phyloP scores from a whole-genome alignment of 1,140 invertebrate genomes.

The Coelopa frigida region DNA sequence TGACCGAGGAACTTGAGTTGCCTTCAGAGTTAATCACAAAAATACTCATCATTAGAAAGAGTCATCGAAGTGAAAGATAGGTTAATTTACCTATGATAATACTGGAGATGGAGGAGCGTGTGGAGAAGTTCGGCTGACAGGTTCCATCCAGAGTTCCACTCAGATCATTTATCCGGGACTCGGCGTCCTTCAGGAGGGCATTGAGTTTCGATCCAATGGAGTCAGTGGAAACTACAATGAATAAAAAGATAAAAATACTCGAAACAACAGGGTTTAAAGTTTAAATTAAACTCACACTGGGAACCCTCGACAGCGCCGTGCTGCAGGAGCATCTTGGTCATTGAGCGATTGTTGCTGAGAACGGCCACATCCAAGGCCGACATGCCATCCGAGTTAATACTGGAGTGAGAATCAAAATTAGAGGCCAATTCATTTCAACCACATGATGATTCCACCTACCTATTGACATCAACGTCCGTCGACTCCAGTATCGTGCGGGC shows the following conservation, averaged over 20 bases:
- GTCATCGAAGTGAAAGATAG: no score
- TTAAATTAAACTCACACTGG: constrained; percentile 63
- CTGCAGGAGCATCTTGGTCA: constrained; percentile 80
- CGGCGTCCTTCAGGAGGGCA: constrained; percentile 70
- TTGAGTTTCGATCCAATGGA: constrained; percentile 65
- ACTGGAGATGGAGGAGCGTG: constrained; percentile 42
- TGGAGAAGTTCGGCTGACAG: constrained; percentile 30
- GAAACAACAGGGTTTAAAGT: neutral
- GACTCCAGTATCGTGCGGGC: constrained; percentile 82
- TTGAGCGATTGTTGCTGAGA: constrained; percentile 74
- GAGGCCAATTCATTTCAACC: neutral
- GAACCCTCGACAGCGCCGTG: constrained; percentile 84
- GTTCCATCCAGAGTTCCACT: constrained; percentile 47
- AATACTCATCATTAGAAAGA: neutral
- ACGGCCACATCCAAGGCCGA: constrained; percentile 86
- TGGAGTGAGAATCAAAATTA: constrained; percentile 39
- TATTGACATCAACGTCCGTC: constrained; percentile 85
- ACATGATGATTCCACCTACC: constrained; percentile 51
- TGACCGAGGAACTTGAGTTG: constrained; percentile 47
- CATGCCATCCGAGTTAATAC: constrained; percentile 79
- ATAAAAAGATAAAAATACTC: constrained; percentile 41
- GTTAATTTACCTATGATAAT: constrained; percentile 41
- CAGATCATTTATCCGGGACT: constrained; percentile 65
- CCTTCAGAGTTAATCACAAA: constrained; percentile 21
- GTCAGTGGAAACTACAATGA: constrained; percentile 62